phyloP scores from a whole-genome alignment of 2,113 vertebrate genomes.

The Tautogolabrus adspersus region DNA sequence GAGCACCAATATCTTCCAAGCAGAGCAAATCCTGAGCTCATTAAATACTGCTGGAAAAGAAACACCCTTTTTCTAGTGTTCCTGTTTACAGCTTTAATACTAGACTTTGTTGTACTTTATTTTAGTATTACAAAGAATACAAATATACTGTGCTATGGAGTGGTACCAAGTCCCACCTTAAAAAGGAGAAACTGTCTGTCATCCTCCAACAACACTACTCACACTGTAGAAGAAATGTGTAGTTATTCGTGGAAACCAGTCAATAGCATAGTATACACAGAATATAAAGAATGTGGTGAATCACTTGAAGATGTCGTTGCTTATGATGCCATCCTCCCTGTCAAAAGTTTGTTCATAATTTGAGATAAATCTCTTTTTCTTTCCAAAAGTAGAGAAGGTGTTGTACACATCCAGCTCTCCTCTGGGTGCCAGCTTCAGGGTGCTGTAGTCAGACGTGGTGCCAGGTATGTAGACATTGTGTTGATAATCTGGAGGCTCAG shows the following conservation, averaged over 20 bases:
- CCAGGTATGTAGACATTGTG: constrained; percentile 92
- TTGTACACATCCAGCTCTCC: constrained; percentile 86
- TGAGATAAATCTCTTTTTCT: constrained; percentile 87
- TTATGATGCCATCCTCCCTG: constrained; percentile 81
- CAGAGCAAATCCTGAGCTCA: constrained; percentile 14
- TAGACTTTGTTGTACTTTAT: constrained; percentile 17
- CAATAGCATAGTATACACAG: constrained; percentile 1
- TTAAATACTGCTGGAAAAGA: no score
- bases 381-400: constrained; percentile 93
- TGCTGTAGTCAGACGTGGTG: constrained; percentile 82
- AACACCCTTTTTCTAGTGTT: no score
- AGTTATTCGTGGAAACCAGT: background rate
- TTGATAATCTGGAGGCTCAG: constrained; percentile 86
- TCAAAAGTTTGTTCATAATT: constrained; percentile 81
- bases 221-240: background rate
- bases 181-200: background rate
- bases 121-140: constrained; percentile 30
- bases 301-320: constrained; percentile 82
- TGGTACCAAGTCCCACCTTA: background rate
- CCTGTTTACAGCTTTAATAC: background rate
- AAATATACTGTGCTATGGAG: background rate
- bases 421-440: constrained; percentile 82
- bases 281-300: background rate
- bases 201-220: background rate
- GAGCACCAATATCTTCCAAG: constrained; percentile 8